Evolutionary conservation across 2,888 invertebrate genomes (phyloP).

Genomic region (Lasioglossum figueresi): DNA sequence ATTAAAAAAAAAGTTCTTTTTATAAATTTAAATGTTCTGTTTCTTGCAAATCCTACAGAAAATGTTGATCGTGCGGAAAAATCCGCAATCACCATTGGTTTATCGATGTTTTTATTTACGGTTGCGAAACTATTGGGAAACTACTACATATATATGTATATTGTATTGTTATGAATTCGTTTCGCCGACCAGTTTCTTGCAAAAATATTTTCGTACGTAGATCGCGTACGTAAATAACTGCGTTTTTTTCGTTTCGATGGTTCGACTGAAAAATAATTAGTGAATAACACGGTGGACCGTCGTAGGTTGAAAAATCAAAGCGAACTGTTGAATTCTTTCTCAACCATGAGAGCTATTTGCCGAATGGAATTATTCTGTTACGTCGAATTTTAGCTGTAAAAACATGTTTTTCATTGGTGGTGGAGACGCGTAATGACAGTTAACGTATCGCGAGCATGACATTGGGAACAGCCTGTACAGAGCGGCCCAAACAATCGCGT

Average conservation of each 20-base stretch:
- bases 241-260: not conserved
- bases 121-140: not conserved
- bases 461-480: conserved; percentile 7
- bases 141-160: not conserved
- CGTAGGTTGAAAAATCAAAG: not conserved
- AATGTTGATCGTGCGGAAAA: not conserved
- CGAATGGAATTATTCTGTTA: not conserved
- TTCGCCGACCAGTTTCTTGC: not conserved
- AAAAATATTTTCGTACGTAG: conserved; percentile 32
- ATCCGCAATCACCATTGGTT: not conserved
- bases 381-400: not conserved
- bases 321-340: not conserved
- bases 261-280: not conserved
- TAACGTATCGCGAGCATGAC: conserved; percentile 11
- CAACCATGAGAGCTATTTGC: not conserved
- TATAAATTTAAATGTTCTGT: not conserved
- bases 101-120: not conserved
- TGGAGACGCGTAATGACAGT: not conserved
- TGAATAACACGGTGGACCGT: not conserved
- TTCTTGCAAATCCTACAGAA: not conserved
- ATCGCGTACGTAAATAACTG: not conserved
- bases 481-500: not conserved
- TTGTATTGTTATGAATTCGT: not conserved
- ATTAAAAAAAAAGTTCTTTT: too few species aligned
- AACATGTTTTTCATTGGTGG: conserved; percentile 5